Base-by-base conservation (phyloP, 2,797 vertebrate genomes). In the Limnodromus scolopaceus region DNA sequence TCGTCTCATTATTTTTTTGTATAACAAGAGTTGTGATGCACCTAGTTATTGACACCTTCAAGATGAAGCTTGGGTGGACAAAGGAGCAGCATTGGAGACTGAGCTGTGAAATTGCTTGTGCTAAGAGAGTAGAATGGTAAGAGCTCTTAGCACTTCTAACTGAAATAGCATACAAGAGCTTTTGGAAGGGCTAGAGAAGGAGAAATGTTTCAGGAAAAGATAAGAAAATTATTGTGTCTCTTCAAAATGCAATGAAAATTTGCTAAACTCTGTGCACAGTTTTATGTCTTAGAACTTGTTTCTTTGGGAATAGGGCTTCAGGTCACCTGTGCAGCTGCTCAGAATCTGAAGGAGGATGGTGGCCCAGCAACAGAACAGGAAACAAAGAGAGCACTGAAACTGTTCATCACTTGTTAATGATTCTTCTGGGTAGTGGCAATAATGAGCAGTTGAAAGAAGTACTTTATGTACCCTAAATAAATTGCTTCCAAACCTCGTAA, bases 361-460 rank as follows among this genome's bases (percentile, higher is more conserved):
- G 87, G 85, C 74, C 78, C 72, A 58, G 65, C 65, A 65, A 63
- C 45, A 82, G 75, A 39, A 61, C 32, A 51, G 68, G 82, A 77
- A 72, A 96, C 82, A 92, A 94, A 95, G 92, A 81, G 82, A 87
- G 63, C 83, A 57, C 90, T 92, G 86, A 87, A 46, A 80, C 34
- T 87, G 60, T 80, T 95, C 45, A 36, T 93, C 58, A 22, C 87
- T 96, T 89, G 68, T 27, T 96, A 96, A 77, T 86, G 90, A 80
- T 87, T 93, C 81, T 95, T 92, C 81, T 87, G 71, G 18, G 57
- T 34, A 83, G 85, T 60, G 85, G 81, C 88, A 81, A 27, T 95
- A 96, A 97, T 97, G 92, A 97, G 90, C 79, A 91, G 81, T 63
- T 95, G 86, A 85, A 96, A 94, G 85, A 54, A 96, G 86, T 81